phyloP scores from a whole-genome alignment of 2,113 vertebrate species.

The Chroicocephalus ridibundus region DNA sequence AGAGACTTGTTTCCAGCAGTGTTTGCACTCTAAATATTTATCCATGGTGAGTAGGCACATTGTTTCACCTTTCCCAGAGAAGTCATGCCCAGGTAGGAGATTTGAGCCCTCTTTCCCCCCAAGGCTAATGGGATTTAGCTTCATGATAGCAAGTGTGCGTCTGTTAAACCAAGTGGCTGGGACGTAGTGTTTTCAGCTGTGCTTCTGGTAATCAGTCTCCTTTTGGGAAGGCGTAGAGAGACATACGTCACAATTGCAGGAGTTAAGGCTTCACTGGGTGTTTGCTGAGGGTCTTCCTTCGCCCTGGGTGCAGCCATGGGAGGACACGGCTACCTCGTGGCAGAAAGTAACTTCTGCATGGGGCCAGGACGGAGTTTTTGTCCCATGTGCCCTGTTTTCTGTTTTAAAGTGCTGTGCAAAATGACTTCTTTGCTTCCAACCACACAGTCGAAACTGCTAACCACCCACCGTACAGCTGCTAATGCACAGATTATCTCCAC shows the following conservation, averaged over 20 bases:
- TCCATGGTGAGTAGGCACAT: neutral
- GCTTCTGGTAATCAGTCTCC: neutral
- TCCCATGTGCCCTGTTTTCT: neutral
- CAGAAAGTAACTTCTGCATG: neutral
- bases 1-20: slow-evolving; percentile 4
- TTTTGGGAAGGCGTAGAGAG: neutral
- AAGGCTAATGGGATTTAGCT: neutral
- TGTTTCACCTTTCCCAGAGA: neutral
- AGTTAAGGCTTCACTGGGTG: neutral
- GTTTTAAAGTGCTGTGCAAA: neutral
- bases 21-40: neutral
- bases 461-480: slow-evolving; percentile 31
- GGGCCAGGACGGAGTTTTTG: neutral
- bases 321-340: neutral
- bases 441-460: neutral
- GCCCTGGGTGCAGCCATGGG: neutral
- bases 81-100: neutral
- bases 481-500: slow-evolving; percentile 47
- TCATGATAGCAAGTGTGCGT: neutral
- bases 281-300: neutral
- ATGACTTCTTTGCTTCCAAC: neutral
- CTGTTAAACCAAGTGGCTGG: neutral
- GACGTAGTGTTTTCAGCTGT: neutral
- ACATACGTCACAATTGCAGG: neutral
- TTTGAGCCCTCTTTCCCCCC: neutral